These are phyloP conservation scores for Microctonus hyperodae DNA, from an alignment of 2,888 invertebrate genomes.

Conservation along the genomic window DNA sequence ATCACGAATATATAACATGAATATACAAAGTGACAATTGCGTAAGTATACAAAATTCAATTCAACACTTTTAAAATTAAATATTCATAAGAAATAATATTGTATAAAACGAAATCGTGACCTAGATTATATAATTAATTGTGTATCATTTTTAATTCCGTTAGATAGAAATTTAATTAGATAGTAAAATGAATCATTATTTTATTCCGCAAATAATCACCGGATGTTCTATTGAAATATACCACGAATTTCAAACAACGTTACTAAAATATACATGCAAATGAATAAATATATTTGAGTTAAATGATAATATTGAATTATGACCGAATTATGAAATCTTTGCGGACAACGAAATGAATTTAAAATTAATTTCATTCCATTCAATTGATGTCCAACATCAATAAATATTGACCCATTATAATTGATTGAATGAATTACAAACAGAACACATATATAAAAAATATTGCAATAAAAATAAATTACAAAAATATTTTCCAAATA, in stretches of 20 bases:
- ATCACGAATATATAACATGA: no score
- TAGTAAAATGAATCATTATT: neutral
- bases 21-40: no score
- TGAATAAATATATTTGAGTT: neutral
- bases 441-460: neutral
- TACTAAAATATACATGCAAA: neutral
- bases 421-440: no score
- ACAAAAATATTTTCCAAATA: no score
- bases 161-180: no score
- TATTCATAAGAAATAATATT: no score
- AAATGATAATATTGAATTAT: neutral
- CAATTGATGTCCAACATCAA: neutral
- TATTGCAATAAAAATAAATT: neutral
- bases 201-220: neutral
- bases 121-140: neutral
- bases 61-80: no score
- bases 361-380: neutral
- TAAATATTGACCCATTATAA: neutral
- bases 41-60: no score
- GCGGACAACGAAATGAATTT: neutral
- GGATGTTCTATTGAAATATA: neutral
- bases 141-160: neutral
- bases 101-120: no score
- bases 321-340: neutral
- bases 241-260: neutral